Percentiles rank a stretch among this genome's conserved stretches.
Evolutionary conservation across 1,140 invertebrate genomes (phyloP).

Genomic region (Orius insidiosus): DNA sequence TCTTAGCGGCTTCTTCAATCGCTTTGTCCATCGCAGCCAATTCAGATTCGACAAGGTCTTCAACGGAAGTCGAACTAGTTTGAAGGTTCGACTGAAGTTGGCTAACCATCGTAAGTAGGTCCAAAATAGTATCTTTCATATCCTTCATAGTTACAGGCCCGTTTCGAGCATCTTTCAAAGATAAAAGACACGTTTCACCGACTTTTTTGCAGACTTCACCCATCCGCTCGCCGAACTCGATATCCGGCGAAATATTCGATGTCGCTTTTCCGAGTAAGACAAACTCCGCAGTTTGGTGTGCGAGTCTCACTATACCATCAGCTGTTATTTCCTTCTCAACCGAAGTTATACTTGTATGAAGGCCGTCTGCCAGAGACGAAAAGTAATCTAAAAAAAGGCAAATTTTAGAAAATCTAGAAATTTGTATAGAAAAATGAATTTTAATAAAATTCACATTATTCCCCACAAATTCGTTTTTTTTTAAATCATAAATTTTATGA

Average conservation of each 20-base stretch:
- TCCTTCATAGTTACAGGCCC: conserved; percentile 28
- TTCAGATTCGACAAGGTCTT: conserved; percentile 71
- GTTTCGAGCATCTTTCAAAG: conserved; percentile 30
- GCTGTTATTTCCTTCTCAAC: conserved; percentile 9
- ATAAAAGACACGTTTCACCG: conserved; percentile 28
- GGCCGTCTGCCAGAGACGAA: conserved; percentile 29
- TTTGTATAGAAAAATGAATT: neutral
- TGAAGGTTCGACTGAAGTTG: conserved; percentile 30
- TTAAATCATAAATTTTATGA: too few species aligned
- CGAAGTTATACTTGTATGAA: conserved; percentile 20
- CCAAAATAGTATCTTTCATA: conserved; percentile 16
- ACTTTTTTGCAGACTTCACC: conserved; percentile 39
- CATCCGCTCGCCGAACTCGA: conserved; percentile 48
- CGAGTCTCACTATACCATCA: conserved; percentile 25
- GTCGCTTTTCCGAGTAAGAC: conserved; percentile 49
- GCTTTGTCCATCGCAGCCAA: conserved; percentile 73
- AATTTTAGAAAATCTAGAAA: neutral
- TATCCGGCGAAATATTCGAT: conserved; percentile 52
- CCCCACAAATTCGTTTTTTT: too few species aligned
- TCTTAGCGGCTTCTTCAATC: conserved; percentile 65
- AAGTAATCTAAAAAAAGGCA: conserved; percentile 34
- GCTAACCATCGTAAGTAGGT: conserved; percentile 33
- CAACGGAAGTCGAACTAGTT: conserved; percentile 32
- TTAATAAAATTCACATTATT: too few species aligned
- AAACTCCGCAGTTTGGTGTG: conserved; percentile 39